Percentiles rank a stretch among this genome's conserved stretches.
phyloP scores from a whole-genome alignment of 2,113 vertebrate genomes.

The Vulpes ferrilata region DNA sequence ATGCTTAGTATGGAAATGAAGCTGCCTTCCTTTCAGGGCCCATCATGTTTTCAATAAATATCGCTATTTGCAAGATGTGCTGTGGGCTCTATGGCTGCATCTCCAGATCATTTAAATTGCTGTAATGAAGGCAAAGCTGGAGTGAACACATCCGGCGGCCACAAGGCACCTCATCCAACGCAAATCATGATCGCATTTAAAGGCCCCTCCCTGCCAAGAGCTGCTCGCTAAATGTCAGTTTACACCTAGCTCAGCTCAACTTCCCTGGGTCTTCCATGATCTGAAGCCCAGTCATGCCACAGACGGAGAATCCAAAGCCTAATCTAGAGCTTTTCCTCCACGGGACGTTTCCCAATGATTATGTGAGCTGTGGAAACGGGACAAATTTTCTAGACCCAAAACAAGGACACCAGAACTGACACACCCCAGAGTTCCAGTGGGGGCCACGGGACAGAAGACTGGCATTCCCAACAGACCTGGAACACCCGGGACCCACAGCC shows the following conservation, averaged over 20 bases:
- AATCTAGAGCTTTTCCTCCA: not conserved
- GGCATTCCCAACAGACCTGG: not conserved
- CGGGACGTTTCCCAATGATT: not conserved
- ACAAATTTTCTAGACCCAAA: slow-evolving; percentile 7
- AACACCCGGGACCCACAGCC: not conserved
- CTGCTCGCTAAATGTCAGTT: not conserved
- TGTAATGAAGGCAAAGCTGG: slow-evolving; percentile 64
- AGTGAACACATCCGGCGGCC: not conserved
- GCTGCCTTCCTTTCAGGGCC: slow-evolving; percentile 50
- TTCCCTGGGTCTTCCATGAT: not conserved
- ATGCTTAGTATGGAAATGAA: slow-evolving; percentile 40
- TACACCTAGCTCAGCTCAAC: slow-evolving; percentile 43
- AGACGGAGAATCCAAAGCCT: not conserved
- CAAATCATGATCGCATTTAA: not conserved
- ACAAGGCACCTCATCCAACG: not conserved
- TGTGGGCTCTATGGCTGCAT: not conserved
- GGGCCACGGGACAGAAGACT: not conserved
- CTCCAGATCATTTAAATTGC: slow-evolving; percentile 18
- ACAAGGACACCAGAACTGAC: not conserved
- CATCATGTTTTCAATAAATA: slow-evolving; percentile 64
- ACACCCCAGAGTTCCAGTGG: not conserved
- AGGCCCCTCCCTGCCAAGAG: not conserved
- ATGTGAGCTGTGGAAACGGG: not conserved
- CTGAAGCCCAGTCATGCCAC: not conserved
- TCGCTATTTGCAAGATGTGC: slow-evolving; percentile 56